Percentiles rank a stretch among this genome's conserved stretches.
These are phyloP conservation scores for Pammene fasciana DNA, from an alignment of 2,888 invertebrate species.

Conservation along the genomic window DNA sequence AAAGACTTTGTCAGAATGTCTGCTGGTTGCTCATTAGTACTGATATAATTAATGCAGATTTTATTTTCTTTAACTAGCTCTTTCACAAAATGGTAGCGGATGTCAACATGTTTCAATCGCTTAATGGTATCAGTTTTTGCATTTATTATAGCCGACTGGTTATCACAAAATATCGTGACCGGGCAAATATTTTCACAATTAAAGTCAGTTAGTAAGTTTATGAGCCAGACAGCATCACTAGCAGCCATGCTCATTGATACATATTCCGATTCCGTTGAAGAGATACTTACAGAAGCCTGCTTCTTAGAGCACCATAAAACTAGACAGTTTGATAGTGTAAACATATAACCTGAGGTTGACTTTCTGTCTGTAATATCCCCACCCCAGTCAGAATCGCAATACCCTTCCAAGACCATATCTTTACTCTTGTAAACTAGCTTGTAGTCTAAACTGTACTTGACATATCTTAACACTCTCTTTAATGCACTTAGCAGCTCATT, in stretches of 20 bases:
- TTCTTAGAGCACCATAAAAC: neutral
- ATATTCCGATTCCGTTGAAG: neutral
- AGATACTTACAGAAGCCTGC: neutral
- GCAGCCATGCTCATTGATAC: constrained; percentile 1
- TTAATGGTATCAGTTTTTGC: too few species aligned
- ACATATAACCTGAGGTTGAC: neutral
- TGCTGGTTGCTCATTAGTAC: neutral
- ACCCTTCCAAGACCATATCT: neutral
- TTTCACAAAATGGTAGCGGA: neutral
- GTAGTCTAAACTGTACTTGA: too few species aligned
- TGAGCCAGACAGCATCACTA: neutral
- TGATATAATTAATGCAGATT: neutral
- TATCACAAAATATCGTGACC: too few species aligned
- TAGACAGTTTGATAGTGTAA: neutral
- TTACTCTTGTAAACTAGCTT: neutral
- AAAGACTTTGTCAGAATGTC: neutral
- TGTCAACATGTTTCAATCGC: too few species aligned
- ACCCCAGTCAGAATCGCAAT: neutral
- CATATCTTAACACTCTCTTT: too few species aligned
- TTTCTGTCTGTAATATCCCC: neutral
- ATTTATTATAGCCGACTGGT: neutral
- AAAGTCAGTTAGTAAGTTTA: neutral
- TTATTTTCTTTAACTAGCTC: neutral
- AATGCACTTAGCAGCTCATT: too few species aligned
- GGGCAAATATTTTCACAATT: too few species aligned